Evolutionary conservation across 2,113 vertebrate genomes (phyloP).

Genomic region (Vulpes ferrilata): DNA sequence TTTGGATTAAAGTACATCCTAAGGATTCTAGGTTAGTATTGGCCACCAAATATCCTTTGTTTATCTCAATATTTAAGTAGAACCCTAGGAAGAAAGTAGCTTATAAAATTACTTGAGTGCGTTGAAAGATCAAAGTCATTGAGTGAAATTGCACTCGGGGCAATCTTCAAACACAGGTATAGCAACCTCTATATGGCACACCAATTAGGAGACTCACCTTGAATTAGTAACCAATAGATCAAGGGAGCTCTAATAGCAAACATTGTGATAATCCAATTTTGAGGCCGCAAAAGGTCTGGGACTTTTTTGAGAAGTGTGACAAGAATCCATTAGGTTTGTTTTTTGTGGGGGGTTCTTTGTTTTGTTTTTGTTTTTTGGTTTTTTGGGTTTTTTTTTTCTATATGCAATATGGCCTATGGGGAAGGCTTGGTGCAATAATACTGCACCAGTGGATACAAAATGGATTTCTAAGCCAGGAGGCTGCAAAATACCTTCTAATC

Average conservation of each 20-base stretch:
- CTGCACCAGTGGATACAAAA: background rate
- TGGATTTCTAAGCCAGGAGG: background rate
- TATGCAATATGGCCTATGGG: background rate
- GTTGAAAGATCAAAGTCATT: conserved; percentile 67
- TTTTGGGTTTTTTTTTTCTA: background rate
- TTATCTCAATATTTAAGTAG: conserved; percentile 57
- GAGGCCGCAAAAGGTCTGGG: background rate
- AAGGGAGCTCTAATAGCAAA: conserved; percentile 50
- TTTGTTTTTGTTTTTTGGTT: background rate
- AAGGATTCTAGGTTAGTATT: conserved; percentile 27
- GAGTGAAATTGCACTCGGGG: conserved; percentile 17
- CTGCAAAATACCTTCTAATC: background rate
- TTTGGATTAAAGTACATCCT: conserved; percentile 48
- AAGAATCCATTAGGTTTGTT: conserved; percentile 42
- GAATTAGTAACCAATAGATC: background rate
- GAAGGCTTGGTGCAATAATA: background rate
- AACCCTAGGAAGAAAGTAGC: conserved; percentile 44
- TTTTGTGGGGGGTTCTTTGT: background rate
- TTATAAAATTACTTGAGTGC: conserved; percentile 34
- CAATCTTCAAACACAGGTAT: conserved; percentile 37
- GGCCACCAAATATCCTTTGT: conserved; percentile 35
- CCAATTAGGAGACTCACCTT: background rate
- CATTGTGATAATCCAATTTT: conserved; percentile 50
- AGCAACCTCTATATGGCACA: background rate
- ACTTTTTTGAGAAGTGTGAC: conserved; percentile 37